These are phyloP conservation scores for Piliocolobus tephrosceles DNA, from an alignment of 2,113 vertebrate genomes.

Conservation along the genomic window DNA sequence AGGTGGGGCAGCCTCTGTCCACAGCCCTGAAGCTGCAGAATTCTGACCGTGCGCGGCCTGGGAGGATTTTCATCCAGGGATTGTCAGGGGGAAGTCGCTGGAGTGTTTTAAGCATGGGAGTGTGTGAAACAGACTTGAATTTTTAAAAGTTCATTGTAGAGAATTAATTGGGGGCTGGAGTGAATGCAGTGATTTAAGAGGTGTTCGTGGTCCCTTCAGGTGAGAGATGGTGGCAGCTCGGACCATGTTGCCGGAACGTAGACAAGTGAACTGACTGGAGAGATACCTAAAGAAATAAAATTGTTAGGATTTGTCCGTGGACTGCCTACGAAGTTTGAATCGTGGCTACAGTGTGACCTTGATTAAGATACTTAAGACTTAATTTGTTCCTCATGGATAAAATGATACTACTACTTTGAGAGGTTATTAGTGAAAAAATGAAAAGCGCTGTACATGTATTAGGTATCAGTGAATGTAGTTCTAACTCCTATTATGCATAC, in stretches of 20 bases:
- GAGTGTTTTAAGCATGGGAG: not conserved
- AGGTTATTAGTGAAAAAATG: not conserved
- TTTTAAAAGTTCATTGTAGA: not conserved
- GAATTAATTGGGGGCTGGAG: not conserved
- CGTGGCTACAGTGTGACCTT: not conserved
- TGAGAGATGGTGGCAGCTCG: not conserved
- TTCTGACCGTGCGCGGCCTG: not conserved
- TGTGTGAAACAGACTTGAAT: not conserved
- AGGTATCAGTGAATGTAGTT: not conserved
- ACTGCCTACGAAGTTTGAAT: not conserved
- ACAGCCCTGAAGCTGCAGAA: not conserved
- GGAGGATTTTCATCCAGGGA: not conserved
- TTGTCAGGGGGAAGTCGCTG: not conserved
- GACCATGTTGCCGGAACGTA: not conserved
- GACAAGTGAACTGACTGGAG: not conserved
- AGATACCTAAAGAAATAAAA: not conserved
- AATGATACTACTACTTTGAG: not conserved
- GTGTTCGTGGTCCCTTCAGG: not conserved
- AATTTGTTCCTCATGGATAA: not conserved
- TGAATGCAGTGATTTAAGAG: not conserved
- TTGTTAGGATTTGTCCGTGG: not conserved
- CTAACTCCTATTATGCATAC: not conserved
- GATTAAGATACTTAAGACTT: not conserved
- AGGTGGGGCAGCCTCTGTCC: not conserved
- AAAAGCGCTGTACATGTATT: not conserved